These are phyloP conservation scores for Octodonta nipae DNA, from an alignment of 2,888 invertebrate species.

Conservation along the genomic window DNA sequence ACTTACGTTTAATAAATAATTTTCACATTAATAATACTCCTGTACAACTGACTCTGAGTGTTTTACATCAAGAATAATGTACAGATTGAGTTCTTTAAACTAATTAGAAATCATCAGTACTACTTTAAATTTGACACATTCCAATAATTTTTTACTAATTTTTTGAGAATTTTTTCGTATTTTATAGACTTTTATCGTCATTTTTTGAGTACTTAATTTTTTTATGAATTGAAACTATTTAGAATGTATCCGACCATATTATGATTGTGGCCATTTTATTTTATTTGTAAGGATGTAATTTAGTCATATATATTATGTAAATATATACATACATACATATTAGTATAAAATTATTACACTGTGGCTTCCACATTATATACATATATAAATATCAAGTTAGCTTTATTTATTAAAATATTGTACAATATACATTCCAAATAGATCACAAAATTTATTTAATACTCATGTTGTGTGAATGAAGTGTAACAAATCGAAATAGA, in stretches of 20 bases:
- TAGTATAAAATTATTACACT: conserved; percentile 10
- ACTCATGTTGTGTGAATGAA: conserved; percentile 33
- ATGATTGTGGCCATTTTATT: conserved; percentile 26
- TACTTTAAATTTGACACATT: background rate
- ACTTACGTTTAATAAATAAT: no score
- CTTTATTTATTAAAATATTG: conserved; percentile 24
- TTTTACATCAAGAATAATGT: no score
- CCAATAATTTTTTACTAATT: background rate
- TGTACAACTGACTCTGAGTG: no score
- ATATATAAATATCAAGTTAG: conserved; percentile 20
- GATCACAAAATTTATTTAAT: conserved; percentile 26
- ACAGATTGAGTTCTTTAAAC: no score
- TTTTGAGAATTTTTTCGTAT: background rate
- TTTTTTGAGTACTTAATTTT: background rate
- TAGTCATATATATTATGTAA: conserved; percentile 28
- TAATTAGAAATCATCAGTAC: conserved; percentile 1
- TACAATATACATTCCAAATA: conserved; percentile 27
- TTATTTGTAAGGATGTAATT: conserved; percentile 22
- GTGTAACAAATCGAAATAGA: conserved; percentile 26
- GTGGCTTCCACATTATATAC: conserved; percentile 22
- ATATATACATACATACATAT: conserved; percentile 24
- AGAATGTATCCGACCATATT: no score
- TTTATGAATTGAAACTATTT: conserved; percentile 1
- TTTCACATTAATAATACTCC: no score
- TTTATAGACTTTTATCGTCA: background rate